Evolutionary conservation across 1,140 invertebrate genomes (phyloP).

Genomic region (Bombus fervidus): DNA sequence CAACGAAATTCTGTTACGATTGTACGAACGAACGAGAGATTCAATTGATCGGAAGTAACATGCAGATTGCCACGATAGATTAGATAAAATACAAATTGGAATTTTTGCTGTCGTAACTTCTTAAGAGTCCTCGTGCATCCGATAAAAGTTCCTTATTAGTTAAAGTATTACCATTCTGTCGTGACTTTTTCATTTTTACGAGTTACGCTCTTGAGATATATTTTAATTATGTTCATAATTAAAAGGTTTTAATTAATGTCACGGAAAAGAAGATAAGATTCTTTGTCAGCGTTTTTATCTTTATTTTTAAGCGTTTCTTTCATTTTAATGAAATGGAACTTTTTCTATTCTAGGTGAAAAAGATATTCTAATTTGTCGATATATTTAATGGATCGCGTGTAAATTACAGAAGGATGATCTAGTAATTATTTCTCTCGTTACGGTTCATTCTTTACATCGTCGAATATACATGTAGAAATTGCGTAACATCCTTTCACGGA

Average conservation of each 20-base stretch:
- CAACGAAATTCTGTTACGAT: constrained; percentile 3
- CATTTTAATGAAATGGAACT: neutral
- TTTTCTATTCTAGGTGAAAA: neutral
- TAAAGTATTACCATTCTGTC: neutral
- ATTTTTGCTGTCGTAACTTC: neutral
- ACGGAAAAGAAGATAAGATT: neutral
- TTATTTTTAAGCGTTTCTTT: neutral
- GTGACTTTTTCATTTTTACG: neutral
- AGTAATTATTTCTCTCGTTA: neutral
- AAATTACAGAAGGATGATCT: neutral
- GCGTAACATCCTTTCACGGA: neutral
- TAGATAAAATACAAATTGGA: neutral
- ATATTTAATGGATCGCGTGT: neutral
- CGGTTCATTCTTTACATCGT: neutral
- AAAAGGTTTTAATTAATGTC: neutral
- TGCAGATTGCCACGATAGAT: neutral
- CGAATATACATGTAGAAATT: constrained; percentile 2
- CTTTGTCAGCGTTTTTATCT: neutral
- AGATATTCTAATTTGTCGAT: neutral
- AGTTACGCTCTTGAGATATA: neutral
- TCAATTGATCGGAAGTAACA: constrained; percentile 38
- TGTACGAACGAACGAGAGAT: constrained; percentile 3
- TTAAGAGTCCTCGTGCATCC: neutral
- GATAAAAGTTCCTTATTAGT: neutral
- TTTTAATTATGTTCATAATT: neutral